Evolutionary conservation across 2,113 vertebrate genomes (phyloP), one percentile per base, ranked within the genome.

Genomic region (Lepisosteus oculatus): DNA sequence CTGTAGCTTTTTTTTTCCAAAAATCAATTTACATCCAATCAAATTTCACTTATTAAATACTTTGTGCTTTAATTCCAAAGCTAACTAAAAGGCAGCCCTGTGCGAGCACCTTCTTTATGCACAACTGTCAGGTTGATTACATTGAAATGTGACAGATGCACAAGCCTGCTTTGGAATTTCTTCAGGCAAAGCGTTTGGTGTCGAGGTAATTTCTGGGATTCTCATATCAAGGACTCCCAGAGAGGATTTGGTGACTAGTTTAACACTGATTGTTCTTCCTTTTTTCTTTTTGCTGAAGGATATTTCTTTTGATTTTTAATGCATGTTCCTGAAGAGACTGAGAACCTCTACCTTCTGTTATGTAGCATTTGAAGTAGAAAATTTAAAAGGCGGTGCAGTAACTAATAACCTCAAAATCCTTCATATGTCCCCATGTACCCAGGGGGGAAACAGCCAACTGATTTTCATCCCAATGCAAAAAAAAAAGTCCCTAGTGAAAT

Each of bases 21-120:
- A 65, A 72, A 61, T 67, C 13, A 17, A 73, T 55, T 73, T 61
- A 62, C 57, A 62, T 57, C 54, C 61, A n/a, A 68, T 68, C 61
- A 67, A 57, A 68, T 73, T 73, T 62, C 17, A 51, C 15, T 47
- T 17, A 29, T 61, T 62, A 66, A 73, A 68, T 55, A 61, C 5
- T 65, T 73, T 45, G 45, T 73, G 61, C 61, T 73, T 73, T 57
- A 67, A 55, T 62, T 73, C 47, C 65, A n/a, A 45, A 67, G 29
- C 44, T 56, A 73, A 41, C 54, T 54, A 65, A 59, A 47, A 62
- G 65, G 14, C 65, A 2, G 45, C 57, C 29, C 55, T 44, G 65
- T n/a, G 12, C 71, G 11, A 57, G 63, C 64, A 14, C 71, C 41
- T 67, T 45, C 17, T 15, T 51, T 44, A 13, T n/a, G 15, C 55